phyloP scores from a whole-genome alignment of 2,797 vertebrate genomes.

The Gadopsis marmoratus region DNA sequence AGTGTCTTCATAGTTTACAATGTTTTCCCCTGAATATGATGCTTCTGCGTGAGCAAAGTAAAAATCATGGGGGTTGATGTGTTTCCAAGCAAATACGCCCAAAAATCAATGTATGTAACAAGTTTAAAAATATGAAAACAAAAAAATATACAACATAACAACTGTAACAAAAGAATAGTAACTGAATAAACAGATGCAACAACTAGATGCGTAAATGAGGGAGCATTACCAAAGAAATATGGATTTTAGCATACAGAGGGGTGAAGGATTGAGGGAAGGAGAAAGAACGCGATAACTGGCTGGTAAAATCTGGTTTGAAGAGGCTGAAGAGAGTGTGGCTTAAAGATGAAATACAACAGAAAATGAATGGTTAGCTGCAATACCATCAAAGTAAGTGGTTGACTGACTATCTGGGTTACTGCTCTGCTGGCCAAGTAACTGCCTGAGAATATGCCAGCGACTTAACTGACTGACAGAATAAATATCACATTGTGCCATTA shows the following conservation, averaged over 20 bases:
- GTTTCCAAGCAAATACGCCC: neutral
- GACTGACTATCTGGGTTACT: neutral
- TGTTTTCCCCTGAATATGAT: neutral
- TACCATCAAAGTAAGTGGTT: neutral
- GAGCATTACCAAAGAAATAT: neutral
- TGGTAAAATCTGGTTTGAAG: slow-evolving; percentile 53
- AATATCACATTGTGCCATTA: slow-evolving; percentile 5
- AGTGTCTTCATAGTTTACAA: neutral
- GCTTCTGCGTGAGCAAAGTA: neutral
- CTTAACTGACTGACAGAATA: neutral
- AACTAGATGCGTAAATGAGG: neutral
- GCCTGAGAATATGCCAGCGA: neutral
- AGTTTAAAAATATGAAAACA: slow-evolving; percentile 2
- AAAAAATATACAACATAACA: neutral
- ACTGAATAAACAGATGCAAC: neutral
- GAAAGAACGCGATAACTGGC: slow-evolving; percentile 64
- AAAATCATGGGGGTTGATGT: neutral
- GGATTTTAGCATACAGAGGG: neutral
- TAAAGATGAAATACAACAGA: slow-evolving; percentile 16
- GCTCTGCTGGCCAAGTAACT: neutral
- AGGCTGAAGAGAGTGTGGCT: slow-evolving; percentile 21
- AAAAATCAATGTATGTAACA: slow-evolving; percentile 1
- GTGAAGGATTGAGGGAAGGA: slow-evolving; percentile 5
- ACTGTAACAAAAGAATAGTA: neutral
- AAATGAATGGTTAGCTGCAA: neutral